phyloP scores from a whole-genome alignment of 2,888 invertebrate genomes.

The Malthinus seriepunctatus region DNA sequence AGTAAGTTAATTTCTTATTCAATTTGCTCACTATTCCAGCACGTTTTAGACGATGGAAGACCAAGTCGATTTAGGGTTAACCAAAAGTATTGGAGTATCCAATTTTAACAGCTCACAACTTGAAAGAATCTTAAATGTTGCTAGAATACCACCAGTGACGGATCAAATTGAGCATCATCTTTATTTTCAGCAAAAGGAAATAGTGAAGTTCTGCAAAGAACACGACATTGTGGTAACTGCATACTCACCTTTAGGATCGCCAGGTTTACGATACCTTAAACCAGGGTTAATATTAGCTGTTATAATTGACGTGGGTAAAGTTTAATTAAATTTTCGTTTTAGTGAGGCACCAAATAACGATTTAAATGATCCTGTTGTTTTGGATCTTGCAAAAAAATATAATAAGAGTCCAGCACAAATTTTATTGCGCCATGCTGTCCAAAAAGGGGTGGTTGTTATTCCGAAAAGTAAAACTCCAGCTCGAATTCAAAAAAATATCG shows the following conservation, averaged over 20 bases:
- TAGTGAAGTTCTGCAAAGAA: conserved; percentile 65
- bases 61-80: conserved; percentile 67
- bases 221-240: conserved; percentile 73
- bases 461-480: conserved; percentile 80
- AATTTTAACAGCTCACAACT: conserved; percentile 81
- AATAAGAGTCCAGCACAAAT: conserved; percentile 75
- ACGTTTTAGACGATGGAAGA: conserved; percentile 64
- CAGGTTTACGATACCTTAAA: conserved; percentile 63
- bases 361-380: conserved; percentile 63
- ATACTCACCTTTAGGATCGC: conserved; percentile 78
- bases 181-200: conserved; percentile 72
- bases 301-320: not conserved
- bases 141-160: conserved; percentile 65
- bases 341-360: conserved; percentile 69
- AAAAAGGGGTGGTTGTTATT: conserved; percentile 74
- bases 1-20: not conserved
- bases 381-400: conserved; percentile 55
- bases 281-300: conserved; percentile 50
- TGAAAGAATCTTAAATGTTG: conserved; percentile 62
- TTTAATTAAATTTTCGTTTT: conserved; percentile 25
- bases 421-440: conserved; percentile 70
- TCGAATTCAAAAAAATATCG: conserved; percentile 75
- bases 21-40: too few species aligned
- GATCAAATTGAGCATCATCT: conserved; percentile 77
- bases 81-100: conserved; percentile 82